phyloP scores from a whole-genome alignment of 2,888 invertebrate species.

The Osmoderma eremita region DNA sequence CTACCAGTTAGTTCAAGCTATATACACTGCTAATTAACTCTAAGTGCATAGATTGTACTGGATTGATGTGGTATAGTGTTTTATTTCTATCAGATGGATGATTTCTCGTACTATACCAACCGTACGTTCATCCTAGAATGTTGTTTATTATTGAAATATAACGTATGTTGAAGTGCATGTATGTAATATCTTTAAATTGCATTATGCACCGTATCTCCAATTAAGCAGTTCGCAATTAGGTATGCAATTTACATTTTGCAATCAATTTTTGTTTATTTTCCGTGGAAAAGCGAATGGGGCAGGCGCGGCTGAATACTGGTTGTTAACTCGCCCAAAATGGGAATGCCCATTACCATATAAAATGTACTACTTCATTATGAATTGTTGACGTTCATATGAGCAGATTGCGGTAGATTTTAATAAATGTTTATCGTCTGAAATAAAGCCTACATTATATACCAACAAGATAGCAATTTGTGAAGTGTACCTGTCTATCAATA shows the following conservation, averaged over 20 bases:
- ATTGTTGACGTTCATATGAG: slow-evolving; percentile 26
- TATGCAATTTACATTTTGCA: slow-evolving; percentile 22
- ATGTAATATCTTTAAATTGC: no score
- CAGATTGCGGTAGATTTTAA: slow-evolving; percentile 13
- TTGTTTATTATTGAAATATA: no score
- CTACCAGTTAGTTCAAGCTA: no score
- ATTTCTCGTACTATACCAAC: no score
- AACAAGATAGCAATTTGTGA: slow-evolving; percentile 3
- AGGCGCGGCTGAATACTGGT: slow-evolving; percentile 5
- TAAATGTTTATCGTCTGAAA: slow-evolving; percentile 23
- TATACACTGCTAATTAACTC: no score
- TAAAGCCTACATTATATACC: neutral
- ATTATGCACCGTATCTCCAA: no score
- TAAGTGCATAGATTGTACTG: no score
- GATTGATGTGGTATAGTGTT: no score
- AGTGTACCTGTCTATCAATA: slow-evolving; percentile 12
- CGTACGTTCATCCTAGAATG: no score
- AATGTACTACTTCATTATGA: slow-evolving; percentile 4
- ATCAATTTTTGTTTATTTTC: slow-evolving; percentile 22
- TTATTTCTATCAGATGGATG: no score
- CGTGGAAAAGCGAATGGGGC: slow-evolving; percentile 1
- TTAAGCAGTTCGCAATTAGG: neutral
- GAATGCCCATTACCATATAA: slow-evolving; percentile 29
- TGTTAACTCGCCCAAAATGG: slow-evolving; percentile 26
- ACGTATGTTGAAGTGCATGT: no score